phyloP scores from a whole-genome alignment of 1,140 invertebrate genomes.

The Drosophila azteca region DNA sequence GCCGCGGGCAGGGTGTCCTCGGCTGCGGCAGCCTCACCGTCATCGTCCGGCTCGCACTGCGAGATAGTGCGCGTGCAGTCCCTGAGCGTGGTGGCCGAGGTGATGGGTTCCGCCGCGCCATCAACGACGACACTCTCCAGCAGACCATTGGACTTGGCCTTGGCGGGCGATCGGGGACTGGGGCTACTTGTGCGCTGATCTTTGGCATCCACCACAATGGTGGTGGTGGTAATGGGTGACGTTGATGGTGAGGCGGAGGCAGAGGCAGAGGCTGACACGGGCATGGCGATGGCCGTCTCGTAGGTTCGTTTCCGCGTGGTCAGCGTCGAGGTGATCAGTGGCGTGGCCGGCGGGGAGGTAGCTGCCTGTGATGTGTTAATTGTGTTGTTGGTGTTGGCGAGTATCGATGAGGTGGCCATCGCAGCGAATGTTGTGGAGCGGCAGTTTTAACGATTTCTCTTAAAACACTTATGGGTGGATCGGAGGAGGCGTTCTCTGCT shows the following conservation, averaged over 20 bases:
- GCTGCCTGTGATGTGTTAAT: constrained; percentile 58
- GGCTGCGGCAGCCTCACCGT: constrained; percentile 45
- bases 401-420: constrained; percentile 82
- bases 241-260: constrained; percentile 8
- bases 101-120: constrained; percentile 16
- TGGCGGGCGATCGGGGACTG: not conserved
- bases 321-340: constrained; percentile 43
- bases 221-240: constrained; percentile 6
- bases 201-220: constrained; percentile 36
- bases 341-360: constrained; percentile 34
- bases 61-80: constrained; percentile 78
- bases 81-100: constrained; percentile 63
- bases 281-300: constrained; percentile 77
- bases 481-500: constrained; percentile 23
- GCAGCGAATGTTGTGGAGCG: constrained; percentile 65
- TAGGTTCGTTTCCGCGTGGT: constrained; percentile 75
- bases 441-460: constrained; percentile 63
- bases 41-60: constrained; percentile 72
- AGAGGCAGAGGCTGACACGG: constrained; percentile 34
- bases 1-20: constrained; percentile 49
- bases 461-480: constrained; percentile 16
- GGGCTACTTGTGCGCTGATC: constrained; percentile 43
- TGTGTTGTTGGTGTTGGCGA: constrained; percentile 74
- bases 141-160: constrained; percentile 21
- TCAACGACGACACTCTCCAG: constrained; percentile 18